These are phyloP conservation scores for Sebastes oblongus DNA, from an alignment of 2,797 vertebrate genomes.

Conservation along the genomic window DNA sequence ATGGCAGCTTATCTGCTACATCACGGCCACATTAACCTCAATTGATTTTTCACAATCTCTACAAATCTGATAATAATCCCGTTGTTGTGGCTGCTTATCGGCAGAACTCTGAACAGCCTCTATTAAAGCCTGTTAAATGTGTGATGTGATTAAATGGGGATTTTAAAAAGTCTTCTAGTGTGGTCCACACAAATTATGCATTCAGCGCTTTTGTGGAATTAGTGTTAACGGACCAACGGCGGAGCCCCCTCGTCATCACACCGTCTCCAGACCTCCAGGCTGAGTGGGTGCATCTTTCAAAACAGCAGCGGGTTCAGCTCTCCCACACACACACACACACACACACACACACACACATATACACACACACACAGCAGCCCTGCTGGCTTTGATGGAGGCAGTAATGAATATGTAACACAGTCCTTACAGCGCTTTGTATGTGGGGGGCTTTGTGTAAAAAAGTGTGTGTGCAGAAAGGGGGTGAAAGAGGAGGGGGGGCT, in stretches of 20 bases:
- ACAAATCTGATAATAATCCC: neutral
- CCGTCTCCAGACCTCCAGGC: slow-evolving; percentile 21
- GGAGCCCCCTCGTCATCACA: slow-evolving; percentile 1
- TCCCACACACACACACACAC: slow-evolving; percentile 8
- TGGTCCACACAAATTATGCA: neutral
- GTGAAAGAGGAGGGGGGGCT: neutral
- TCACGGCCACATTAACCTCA: neutral
- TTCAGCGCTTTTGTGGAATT: neutral
- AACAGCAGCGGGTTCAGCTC: slow-evolving; percentile 40
- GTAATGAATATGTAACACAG: slow-evolving; percentile 78
- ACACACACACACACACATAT: slow-evolving; percentile 14
- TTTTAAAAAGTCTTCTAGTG: neutral
- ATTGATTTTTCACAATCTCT: neutral
- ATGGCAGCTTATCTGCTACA: neutral
- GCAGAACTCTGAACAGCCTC: neutral
- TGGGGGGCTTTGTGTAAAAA: slow-evolving; percentile 38
- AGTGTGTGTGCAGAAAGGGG: slow-evolving; percentile 11
- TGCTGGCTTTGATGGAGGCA: slow-evolving; percentile 50
- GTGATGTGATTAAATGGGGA: neutral
- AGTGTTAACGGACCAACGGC: slow-evolving; percentile 20
- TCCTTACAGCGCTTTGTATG: slow-evolving; percentile 55
- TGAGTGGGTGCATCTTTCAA: slow-evolving; percentile 68
- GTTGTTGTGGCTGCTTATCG: neutral
- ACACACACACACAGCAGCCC: slow-evolving; percentile 1
- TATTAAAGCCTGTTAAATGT: neutral